A percentile compares a stretch with the other conserved stretches of the same genome.
These are phyloP conservation scores for Sarcoramphus papa DNA, from an alignment of 2,797 vertebrate genomes.

Conservation along the genomic window DNA sequence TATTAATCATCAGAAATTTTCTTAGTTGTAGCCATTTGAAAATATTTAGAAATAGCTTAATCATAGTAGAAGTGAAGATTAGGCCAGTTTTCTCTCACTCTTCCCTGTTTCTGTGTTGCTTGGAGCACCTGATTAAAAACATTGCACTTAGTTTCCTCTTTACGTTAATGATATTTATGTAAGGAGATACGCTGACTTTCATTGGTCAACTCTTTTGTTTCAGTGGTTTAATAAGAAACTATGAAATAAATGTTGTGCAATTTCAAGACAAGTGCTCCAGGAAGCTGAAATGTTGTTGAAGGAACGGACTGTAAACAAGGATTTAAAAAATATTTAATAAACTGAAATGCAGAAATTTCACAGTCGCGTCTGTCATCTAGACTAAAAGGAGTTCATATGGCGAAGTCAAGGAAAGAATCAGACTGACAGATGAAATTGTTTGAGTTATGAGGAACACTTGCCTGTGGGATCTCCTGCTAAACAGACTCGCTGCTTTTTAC, in stretches of 20 bases:
- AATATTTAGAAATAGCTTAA: background rate
- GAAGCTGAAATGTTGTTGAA: background rate
- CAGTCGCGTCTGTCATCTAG: background rate
- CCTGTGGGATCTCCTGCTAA: background rate
- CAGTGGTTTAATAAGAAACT: conserved; percentile 57
- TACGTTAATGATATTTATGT: conserved; percentile 8
- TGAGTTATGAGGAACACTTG: conserved; percentile 50
- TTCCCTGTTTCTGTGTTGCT: background rate
- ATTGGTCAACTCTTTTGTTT: conserved; percentile 28
- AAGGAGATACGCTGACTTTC: background rate
- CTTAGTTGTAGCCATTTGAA: background rate
- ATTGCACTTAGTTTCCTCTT: conserved; percentile 19
- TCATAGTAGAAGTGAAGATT: background rate
- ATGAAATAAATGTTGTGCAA: conserved; percentile 28
- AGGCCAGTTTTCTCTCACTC: background rate
- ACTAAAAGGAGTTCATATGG: background rate
- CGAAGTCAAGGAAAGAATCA: background rate
- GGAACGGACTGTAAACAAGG: background rate
- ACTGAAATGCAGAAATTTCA: background rate
- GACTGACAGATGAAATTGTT: background rate
- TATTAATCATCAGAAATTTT: background rate
- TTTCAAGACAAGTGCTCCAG: background rate
- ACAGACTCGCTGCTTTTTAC: background rate
- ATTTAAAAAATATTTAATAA: background rate
- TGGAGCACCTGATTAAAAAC: background rate